phyloP scores from a whole-genome alignment of 2,113 vertebrate genomes.

The Myanophis thanlyinensis region DNA sequence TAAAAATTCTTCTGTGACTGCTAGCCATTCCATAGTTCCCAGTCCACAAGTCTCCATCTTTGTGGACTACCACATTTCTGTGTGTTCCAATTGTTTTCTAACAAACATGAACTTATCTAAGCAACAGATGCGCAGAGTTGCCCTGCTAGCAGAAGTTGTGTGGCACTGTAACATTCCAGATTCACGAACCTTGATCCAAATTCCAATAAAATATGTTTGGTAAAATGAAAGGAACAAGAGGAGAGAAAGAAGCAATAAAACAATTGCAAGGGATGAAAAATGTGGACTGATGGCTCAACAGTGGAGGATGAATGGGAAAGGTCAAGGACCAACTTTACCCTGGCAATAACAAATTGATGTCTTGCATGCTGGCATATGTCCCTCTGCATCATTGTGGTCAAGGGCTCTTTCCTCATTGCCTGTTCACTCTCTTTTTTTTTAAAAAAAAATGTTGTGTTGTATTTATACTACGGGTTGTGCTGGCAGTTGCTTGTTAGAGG shows the following conservation, averaged over 20 bases:
- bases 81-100: neutral
- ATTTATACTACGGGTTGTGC: constrained; percentile 22
- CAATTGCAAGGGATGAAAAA: neutral
- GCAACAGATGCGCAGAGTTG: neutral
- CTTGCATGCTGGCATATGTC: neutral
- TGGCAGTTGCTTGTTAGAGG: constrained; percentile 65
- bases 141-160: neutral
- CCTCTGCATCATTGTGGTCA: fast-evolving
- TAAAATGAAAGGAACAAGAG: neutral
- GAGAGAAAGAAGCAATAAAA: fast-evolving
- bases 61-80: no score
- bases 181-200: neutral
- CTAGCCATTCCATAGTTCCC: neutral
- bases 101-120: neutral
- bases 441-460: constrained; percentile 32
- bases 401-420: constrained; percentile 38
- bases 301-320: constrained; percentile 1
- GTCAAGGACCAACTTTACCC: neutral
- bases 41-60: neutral
- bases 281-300: neutral
- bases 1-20: neutral
- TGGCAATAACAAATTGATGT: neutral
- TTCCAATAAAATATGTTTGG: neutral
- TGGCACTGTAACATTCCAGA: neutral
- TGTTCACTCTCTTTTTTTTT: neutral